Evolutionary conservation across 2,113 vertebrate species (phyloP), one percentile per base, ranked within the genome.

Genomic region (Eretmochelys imbricata): DNA sequence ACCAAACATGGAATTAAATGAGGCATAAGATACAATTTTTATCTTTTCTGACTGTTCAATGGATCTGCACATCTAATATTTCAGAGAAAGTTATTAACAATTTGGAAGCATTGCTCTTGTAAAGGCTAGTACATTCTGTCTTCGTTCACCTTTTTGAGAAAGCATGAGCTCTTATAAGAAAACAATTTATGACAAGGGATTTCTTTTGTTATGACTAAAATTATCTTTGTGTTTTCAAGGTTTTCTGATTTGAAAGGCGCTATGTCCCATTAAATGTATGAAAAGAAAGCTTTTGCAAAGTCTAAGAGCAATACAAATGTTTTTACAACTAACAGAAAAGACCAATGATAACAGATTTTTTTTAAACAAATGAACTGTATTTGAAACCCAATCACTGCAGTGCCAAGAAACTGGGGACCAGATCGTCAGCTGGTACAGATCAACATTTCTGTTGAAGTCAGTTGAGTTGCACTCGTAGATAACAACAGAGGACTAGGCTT

Each of bases 1-100:
- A 80, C 85, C 16, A 49, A 85, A 95, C 65, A 75, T 42, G 92
- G 16, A 82, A 88, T 85, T 96, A 96, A 93, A 87, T 91, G 50
- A 83, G 50, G 50, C 27, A 5, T 57, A 88, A 92, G 79, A 83
- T 72, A 12, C 0, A 5, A 4, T 81, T 97, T 95, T 75, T 76
- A 94, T 91, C 22, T 87, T 80, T 95, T 86, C 25, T 87, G 85
- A 82, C 31, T 91, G 62, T 90, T 87, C 16, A 85, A 29, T 25
- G 17, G 4, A 89, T 82, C 27, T 92, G 29, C 54, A 79, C n/a
- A n/a, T 16, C 50, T 53, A 59, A n/a, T 72, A 80, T 88, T 93
- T 94, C 57, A 91, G 53, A 89, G 92, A 89, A 87, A 81, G 57
- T 59, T 80, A 35, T 35, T 85, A 88, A 57, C 10, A 72, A 82